phyloP scores from a whole-genome alignment of 2,113 vertebrate genomes.

The Myrmophylax atrothorax region DNA sequence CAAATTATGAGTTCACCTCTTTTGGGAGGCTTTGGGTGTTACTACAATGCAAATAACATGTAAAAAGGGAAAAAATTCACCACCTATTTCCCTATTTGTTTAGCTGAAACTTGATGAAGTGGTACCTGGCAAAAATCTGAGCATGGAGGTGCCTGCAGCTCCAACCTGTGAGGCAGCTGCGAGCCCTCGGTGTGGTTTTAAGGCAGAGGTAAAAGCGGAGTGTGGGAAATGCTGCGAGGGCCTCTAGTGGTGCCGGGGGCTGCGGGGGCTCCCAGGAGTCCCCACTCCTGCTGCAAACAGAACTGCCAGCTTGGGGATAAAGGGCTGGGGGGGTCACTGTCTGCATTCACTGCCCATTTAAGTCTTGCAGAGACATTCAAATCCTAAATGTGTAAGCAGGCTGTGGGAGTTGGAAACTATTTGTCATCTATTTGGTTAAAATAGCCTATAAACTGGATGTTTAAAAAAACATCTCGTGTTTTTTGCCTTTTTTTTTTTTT shows the following conservation, averaged over 20 bases:
- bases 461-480: background rate
- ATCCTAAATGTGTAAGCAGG: background rate
- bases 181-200: background rate
- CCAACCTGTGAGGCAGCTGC: background rate
- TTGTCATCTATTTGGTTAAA: background rate
- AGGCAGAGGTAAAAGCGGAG: background rate
- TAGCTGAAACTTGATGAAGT: background rate
- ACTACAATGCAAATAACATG: background rate
- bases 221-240: background rate
- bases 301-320: background rate
- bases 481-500: background rate
- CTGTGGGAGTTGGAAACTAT: background rate
- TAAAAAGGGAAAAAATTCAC: background rate
- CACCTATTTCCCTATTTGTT: fast-evolving
- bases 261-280: background rate
- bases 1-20: background rate
- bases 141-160: background rate
- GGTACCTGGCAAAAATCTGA: background rate
- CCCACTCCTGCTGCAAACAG: background rate
- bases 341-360: background rate
- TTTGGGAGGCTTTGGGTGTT: background rate
- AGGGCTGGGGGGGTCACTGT: background rate
- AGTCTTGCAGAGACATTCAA: background rate
- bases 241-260: slow-evolving; percentile 44
- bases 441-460: background rate